Percentiles rank a stretch among this genome's conserved stretches.
phyloP scores from a whole-genome alignment of 2,113 vertebrate genomes.

The Tyto alba region DNA sequence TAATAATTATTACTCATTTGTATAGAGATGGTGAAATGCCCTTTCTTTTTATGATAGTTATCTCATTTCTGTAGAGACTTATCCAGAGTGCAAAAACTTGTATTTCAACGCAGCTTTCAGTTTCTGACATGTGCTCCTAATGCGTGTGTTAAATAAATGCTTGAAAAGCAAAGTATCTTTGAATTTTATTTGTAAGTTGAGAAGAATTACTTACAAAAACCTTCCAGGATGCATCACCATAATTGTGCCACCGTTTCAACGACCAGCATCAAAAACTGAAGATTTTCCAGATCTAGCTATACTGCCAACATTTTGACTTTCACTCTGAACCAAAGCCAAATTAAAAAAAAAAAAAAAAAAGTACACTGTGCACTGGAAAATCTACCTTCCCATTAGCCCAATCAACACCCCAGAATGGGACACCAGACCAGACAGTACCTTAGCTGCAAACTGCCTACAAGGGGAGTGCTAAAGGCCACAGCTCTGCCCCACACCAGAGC shows the following conservation, averaged over 20 bases:
- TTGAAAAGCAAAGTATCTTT: background rate
- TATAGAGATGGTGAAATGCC: background rate
- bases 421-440: background rate
- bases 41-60: background rate
- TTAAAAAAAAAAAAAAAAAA: no score
- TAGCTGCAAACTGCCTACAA: background rate
- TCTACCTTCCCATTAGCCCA: background rate
- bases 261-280: background rate
- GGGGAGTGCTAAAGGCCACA: background rate
- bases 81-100: background rate
- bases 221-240: background rate
- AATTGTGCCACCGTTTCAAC: rapidly evolving
- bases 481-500: background rate
- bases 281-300: background rate
- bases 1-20: background rate
- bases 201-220: background rate
- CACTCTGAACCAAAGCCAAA: background rate
- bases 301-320: background rate
- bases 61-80: background rate
- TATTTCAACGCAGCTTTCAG: background rate
- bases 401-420: background rate
- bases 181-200: background rate
- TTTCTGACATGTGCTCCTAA: background rate
- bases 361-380: no score
- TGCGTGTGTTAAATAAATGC: background rate